These are phyloP conservation scores for Excalfactoria chinensis DNA, from an alignment of 2,113 vertebrate species.

Conservation along the genomic window DNA sequence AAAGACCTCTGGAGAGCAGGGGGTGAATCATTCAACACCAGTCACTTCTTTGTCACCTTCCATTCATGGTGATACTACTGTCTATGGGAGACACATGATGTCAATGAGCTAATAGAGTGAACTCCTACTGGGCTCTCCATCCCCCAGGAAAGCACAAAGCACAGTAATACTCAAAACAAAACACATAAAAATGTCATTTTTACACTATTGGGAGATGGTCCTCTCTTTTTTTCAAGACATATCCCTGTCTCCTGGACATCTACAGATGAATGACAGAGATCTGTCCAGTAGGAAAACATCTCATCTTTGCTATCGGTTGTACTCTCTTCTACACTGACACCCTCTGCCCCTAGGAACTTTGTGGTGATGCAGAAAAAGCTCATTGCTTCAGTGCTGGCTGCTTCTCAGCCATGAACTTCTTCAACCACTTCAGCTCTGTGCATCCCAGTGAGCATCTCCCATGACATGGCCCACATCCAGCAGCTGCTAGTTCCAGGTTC, in stretches of 20 bases:
- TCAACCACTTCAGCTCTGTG: fast-evolving
- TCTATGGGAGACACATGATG: neutral
- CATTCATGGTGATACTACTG: neutral
- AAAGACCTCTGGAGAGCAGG: neutral
- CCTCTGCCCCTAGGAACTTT: neutral
- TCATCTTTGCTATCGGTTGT: neutral
- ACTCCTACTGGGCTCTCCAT: neutral
- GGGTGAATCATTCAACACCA: fast-evolving
- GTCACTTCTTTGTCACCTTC: neutral
- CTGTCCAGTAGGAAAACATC: neutral
- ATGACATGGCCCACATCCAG: neutral
- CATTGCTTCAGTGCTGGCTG: neutral
- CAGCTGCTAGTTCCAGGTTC: neutral
- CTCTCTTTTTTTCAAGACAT: neutral
- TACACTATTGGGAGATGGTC: neutral
- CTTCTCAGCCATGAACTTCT: neutral
- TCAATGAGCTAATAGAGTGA: neutral
- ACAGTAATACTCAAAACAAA: neutral
- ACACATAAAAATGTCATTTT: neutral
- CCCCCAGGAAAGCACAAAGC: neutral
- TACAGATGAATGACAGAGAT: neutral
- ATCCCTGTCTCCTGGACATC: neutral
- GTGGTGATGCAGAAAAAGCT: neutral
- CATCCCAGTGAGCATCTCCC: neutral
- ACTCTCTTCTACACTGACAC: neutral